Percentiles rank a stretch among this genome's conserved stretches.
phyloP scores from a whole-genome alignment of 2,888 invertebrate genomes.

The Ariolimax columbianus region DNA sequence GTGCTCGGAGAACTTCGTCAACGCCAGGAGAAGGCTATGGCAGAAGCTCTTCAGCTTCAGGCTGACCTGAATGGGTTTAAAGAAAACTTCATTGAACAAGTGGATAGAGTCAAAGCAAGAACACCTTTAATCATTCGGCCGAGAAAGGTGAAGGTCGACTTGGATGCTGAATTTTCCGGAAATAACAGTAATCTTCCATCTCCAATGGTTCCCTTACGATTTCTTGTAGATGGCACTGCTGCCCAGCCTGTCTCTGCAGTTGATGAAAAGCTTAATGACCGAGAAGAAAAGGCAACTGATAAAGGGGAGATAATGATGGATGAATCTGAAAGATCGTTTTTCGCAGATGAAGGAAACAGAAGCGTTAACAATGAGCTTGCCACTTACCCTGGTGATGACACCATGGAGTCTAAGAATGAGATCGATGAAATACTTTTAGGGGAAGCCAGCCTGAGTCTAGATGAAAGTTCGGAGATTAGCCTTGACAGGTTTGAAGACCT shows the following conservation, averaged over 20 bases:
- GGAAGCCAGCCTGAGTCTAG: background rate
- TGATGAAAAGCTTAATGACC: background rate
- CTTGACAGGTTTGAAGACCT: background rate
- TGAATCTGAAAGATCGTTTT: background rate
- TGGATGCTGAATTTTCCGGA: slow-evolving; percentile 82
- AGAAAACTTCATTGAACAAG: slow-evolving; percentile 86
- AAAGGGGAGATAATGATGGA: background rate
- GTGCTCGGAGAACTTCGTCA: slow-evolving; percentile 84
- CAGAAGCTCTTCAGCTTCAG: slow-evolving; percentile 84
- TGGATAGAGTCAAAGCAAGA: slow-evolving; percentile 85
- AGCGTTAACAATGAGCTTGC: background rate
- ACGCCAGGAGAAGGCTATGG: slow-evolving; percentile 83
- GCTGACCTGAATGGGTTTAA: slow-evolving; percentile 87
- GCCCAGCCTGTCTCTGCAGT: background rate
- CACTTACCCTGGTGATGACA: background rate
- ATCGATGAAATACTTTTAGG: slow-evolving; percentile 42
- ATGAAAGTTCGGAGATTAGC: slow-evolving; percentile 8
- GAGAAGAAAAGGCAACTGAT: background rate
- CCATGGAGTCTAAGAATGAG: slow-evolving; percentile 20
- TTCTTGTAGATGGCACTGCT: slow-evolving; percentile 17
- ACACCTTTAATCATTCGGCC: slow-evolving; percentile 82
- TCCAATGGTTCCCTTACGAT: slow-evolving; percentile 80
- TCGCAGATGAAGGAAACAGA: background rate
- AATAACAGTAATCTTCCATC: slow-evolving; percentile 81
- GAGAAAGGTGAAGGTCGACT: slow-evolving; percentile 82